Percentiles rank a stretch among this genome's conserved stretches.
phyloP scores from a whole-genome alignment of 2,797 vertebrate genomes.

The Crocodylus rhombifer region DNA sequence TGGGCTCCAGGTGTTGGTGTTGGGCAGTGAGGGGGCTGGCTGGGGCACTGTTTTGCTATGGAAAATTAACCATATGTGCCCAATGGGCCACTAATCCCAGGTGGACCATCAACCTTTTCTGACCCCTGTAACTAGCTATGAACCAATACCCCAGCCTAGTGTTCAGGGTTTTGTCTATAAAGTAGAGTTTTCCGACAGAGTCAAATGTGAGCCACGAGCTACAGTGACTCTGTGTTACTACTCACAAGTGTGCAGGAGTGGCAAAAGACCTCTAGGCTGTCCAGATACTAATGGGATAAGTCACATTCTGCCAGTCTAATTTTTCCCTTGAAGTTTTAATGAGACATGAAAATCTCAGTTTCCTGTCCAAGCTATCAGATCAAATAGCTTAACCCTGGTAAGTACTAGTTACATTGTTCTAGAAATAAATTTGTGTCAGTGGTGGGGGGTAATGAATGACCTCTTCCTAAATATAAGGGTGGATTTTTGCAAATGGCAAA shows the following conservation, averaged over 20 bases:
- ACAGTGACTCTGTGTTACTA: not conserved
- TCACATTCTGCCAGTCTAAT: too few species aligned
- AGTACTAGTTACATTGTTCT: not conserved
- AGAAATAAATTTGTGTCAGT: not conserved
- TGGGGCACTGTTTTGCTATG: too few species aligned
- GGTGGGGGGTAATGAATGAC: not conserved
- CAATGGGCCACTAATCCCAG: too few species aligned
- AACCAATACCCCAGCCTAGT: too few species aligned
- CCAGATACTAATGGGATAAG: not conserved
- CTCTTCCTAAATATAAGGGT: not conserved
- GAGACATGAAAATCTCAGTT: not conserved
- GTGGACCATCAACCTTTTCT: too few species aligned
- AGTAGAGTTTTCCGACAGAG: not conserved
- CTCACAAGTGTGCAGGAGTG: not conserved
- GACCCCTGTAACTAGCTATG: too few species aligned
- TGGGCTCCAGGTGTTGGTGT: too few species aligned
- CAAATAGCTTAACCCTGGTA: not conserved
- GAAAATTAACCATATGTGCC: too few species aligned
- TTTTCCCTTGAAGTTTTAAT: not conserved
- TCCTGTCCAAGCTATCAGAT: not conserved
- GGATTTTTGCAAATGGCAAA: not conserved
- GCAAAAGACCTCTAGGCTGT: not conserved
- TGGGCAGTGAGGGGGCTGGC: too few species aligned
- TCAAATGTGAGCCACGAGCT: not conserved
- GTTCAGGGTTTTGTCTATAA: not conserved